These are phyloP conservation scores for Oostethus manadensis DNA, from an alignment of 2,113 vertebrate species.

Conservation along the genomic window DNA sequence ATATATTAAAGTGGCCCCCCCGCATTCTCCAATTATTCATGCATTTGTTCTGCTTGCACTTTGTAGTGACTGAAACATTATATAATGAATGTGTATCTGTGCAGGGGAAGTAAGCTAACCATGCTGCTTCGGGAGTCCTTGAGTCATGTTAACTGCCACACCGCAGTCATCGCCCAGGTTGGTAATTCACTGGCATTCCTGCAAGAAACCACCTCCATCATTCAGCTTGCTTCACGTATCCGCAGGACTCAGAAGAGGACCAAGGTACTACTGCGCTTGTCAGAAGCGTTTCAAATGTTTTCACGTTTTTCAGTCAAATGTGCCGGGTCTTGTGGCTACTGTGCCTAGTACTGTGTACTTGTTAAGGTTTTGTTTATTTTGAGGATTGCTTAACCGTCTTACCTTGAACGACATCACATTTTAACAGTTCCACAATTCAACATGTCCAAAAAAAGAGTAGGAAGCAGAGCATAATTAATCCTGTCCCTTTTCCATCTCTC, in stretches of 20 bases:
- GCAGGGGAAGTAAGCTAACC: slow-evolving; percentile 89
- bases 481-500: no score
- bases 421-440: background rate
- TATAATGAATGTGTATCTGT: slow-evolving; percentile 11
- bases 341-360: no score
- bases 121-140: slow-evolving; percentile 92
- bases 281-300: no score
- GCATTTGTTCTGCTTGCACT: no score
- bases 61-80: background rate
- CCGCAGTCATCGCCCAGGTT: slow-evolving; percentile 89
- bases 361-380: no score
- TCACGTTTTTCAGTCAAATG: no score
- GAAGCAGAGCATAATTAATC: no score
- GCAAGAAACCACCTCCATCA: slow-evolving; percentile 84
- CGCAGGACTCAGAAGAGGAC: slow-evolving; percentile 90
- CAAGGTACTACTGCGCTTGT: slow-evolving; percentile 72
- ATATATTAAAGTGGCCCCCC: no score
- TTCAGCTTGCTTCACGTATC: slow-evolving; percentile 88
- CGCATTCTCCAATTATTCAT: no score
- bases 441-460: background rate
- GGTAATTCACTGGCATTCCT: slow-evolving; percentile 77
- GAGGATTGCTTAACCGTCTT: no score
- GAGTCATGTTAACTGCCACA: slow-evolving; percentile 87
- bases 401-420: no score
- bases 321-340: no score